phyloP scores from a whole-genome alignment of 2,888 invertebrate genomes.

The Tetrapedia diversipes region DNA sequence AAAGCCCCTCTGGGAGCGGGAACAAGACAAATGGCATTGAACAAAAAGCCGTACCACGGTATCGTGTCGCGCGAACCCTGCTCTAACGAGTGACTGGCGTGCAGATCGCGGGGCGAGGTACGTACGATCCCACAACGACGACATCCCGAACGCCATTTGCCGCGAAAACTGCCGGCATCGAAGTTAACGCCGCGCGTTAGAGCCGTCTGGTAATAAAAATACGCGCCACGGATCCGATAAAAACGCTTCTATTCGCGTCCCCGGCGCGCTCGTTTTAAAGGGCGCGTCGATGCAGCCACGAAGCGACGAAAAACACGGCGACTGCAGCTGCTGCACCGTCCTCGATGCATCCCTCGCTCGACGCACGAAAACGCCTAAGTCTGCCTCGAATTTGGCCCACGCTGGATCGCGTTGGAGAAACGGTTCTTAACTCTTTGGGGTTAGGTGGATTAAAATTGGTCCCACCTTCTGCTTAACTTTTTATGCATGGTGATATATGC shows the following conservation, averaged over 20 bases:
- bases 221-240: slow-evolving; percentile 8
- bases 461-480: too few species aligned
- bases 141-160: slow-evolving; percentile 7
- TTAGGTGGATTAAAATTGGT: too few species aligned
- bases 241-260: slow-evolving; percentile 20
- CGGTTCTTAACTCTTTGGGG: too few species aligned
- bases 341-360: slow-evolving; percentile 14
- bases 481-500: too few species aligned
- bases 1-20: slow-evolving; percentile 23
- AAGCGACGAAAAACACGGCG: slow-evolving; percentile 28
- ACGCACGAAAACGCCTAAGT: slow-evolving; percentile 22
- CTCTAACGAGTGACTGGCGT: slow-evolving; percentile 44
- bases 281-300: slow-evolving; percentile 9
- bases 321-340: slow-evolving; percentile 23
- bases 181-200: background rate
- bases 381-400: slow-evolving; percentile 22
- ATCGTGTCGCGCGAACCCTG: slow-evolving; percentile 34
- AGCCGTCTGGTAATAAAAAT: slow-evolving; percentile 44
- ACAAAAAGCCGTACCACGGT: slow-evolving; percentile 46
- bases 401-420: slow-evolving; percentile 30
- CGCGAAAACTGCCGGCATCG: slow-evolving; percentile 23
- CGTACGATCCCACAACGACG: background rate
- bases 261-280: background rate
- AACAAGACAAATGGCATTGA: slow-evolving; percentile 53
- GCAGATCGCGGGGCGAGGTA: background rate